A percentile compares a stretch with the other conserved stretches of the same genome.
Conservation (phyloP, 2,888 invertebrate genomes). For the Meteorus colon region DNA sequence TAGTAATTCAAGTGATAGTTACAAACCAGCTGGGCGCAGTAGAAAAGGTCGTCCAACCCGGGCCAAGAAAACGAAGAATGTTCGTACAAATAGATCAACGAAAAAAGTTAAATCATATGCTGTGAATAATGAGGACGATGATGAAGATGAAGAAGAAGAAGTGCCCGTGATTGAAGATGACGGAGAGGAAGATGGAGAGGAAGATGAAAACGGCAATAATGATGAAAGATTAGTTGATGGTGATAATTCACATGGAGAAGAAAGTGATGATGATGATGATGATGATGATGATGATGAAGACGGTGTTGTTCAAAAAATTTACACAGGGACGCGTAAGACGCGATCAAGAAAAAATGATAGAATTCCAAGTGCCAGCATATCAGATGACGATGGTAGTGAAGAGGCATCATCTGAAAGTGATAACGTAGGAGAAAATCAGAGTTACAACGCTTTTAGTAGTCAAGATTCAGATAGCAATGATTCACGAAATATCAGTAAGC, state of each 20-base stretch:
- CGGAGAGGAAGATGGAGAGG: constrained; percentile 59
- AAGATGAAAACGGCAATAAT: constrained; percentile 58
- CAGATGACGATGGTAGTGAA: constrained; percentile 51
- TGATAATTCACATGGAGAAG: constrained; percentile 58
- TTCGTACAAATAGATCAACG: constrained; percentile 54
- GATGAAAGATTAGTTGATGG: constrained; percentile 52
- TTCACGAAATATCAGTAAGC: constrained; percentile 51
- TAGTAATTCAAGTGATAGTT: constrained; percentile 77
- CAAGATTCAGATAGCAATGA: constrained; percentile 57
- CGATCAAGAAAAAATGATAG: constrained; percentile 44
- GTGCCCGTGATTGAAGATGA: constrained; percentile 64
- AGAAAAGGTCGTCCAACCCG: constrained; percentile 66
- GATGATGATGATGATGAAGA: constrained; percentile 39
- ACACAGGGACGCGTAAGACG: constrained; percentile 57
- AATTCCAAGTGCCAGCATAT: constrained; percentile 46
- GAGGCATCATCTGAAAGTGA: constrained; percentile 53
- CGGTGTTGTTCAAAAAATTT: constrained; percentile 55
- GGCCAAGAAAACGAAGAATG: constrained; percentile 62
- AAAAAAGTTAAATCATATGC: constrained; percentile 50
- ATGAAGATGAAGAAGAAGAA: constrained; percentile 62
- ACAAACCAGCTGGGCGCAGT: constrained; percentile 73
- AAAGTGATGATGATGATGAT: constrained; percentile 53
- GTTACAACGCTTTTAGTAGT: constrained; percentile 36
- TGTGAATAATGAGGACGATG: constrained; percentile 58
- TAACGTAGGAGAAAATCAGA: constrained; percentile 44